Evolutionary conservation across 2,888 invertebrate genomes (phyloP), one percentile per base, ranked within the genome.

Genomic region (Orchestes rusci): DNA sequence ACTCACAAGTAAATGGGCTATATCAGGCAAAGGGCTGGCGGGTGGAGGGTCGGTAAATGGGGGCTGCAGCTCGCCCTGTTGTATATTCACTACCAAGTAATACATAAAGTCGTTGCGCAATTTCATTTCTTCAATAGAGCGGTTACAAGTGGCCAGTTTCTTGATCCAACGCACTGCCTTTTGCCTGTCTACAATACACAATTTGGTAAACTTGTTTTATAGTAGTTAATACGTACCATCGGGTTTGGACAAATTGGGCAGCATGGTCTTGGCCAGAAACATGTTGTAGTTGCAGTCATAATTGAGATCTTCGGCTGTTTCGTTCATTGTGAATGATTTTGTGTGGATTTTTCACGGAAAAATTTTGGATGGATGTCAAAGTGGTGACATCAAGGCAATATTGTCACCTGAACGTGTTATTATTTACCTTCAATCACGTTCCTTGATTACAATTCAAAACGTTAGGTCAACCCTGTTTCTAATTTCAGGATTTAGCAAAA

Each of bases 51-150:
- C 67, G 15, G 59, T 63, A 54, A 76, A 76, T 0, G 75, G 75
- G 2, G 69, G 58, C 33, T 65, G 66, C 33, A 76, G 57, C 48
- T 67, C 66, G 2, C 71, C 71, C 34, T 63, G 62, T 52, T 72
- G 70, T 32, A 73, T 67, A 49, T 70, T 70, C 23, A 69, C 58
- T 0, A 73, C 70, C 46, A 76, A 60, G 54, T 70, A 71, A 56
- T 70, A 72, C 67, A 75, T 70, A 52, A 74, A 72, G 55, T 74
- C 73, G 56, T 75, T 75, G 28, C 75, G 60, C 12, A 74, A 56
- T 52, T 66, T 69, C 68, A 74, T 71, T 59, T 75, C 75, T 32
- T 72, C 67, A 3, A 73, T 54, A 1, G 69, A 65, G 45, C 65
- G 61, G 28, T 69, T 68, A 51, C 69, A 69, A 1, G 62, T 62